Evolutionary conservation across 1,140 invertebrate species (phyloP), one percentile per base, ranked within the genome.

Genomic region (Muscidifurax raptorellus): DNA sequence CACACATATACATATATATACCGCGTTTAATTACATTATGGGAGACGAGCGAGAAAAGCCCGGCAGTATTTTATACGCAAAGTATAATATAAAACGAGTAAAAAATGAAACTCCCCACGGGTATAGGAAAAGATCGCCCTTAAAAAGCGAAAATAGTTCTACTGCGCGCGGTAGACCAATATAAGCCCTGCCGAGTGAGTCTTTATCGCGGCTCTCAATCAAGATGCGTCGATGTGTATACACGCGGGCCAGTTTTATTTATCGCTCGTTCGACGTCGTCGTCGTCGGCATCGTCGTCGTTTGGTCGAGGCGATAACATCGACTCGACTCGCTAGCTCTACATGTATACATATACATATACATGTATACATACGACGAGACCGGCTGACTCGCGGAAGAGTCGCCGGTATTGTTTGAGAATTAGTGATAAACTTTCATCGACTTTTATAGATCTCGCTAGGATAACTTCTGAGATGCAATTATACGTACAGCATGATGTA

Each of bases 241-340:
- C n/a, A 27, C 25, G 25, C 5, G 76, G 15, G 47, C 44, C 75
- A 36, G 69, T 82, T 74, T 81, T 82, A 75, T 82, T 32, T 82
- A 82, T 82, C 80, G 36, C 5, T 52, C 71, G 80, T 32, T 72
- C 15, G 3, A 32, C 44, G 80, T 32, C n/a, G 69, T 25, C 27
- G 10, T 32, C n/a, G 69, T 25, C 27, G 10, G 52, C 59, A 12
- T 32, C 30, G 77, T 25, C 28, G 64, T 52, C 47, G 47, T 15
- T 52, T 4, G 47, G 28, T 44, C 22, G 47, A 59, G 47, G 30
- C 47, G 69, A 82, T 74, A 82, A 64, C 71, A 82, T 74, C 80
- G 30, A 25, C 25, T 1, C 15, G 27, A 25, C 13, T 30, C 28
- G 18, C n/a, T 64, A 18, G 59, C 30, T 9, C 32, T 40, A 32